These are phyloP conservation scores for Philereme transversata DNA, from an alignment of 2,888 invertebrate species.

Conservation along the genomic window DNA sequence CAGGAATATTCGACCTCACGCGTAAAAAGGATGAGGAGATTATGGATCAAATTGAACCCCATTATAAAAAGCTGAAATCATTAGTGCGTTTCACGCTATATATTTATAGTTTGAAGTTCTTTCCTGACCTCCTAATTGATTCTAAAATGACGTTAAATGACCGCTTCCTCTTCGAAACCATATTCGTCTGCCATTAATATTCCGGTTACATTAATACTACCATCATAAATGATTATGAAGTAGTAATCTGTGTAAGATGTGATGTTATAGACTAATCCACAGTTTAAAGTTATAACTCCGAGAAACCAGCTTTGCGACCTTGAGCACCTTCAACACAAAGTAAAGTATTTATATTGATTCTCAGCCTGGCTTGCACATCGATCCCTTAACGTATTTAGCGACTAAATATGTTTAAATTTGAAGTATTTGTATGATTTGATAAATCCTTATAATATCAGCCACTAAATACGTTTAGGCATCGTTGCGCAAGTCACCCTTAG, in stretches of 20 bases:
- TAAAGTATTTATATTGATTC: constrained; percentile 31
- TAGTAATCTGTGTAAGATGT: constrained; percentile 31
- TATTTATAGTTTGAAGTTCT: constrained; percentile 38
- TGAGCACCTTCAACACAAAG: constrained; percentile 34
- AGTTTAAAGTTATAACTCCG: constrained; percentile 25
- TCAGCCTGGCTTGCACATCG: not conserved
- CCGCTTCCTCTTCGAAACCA: constrained; percentile 43
- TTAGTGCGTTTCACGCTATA: not conserved
- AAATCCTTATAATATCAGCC: no score
- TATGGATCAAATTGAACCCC: constrained; percentile 16
- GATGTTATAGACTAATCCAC: constrained; percentile 30
- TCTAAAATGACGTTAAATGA: constrained; percentile 40
- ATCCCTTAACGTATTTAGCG: no score
- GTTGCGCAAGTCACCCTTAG: not conserved
- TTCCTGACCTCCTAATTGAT: constrained; percentile 42
- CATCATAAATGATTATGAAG: constrained; percentile 34
- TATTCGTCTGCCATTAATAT: constrained; percentile 46
- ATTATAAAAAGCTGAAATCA: constrained; percentile 13
- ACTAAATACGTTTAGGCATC: no score
- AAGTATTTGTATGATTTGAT: no score
- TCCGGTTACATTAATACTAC: constrained; percentile 48
- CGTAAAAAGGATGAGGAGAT: constrained; percentile 40
- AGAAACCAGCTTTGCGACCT: constrained; percentile 42
- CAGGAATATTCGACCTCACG: constrained; percentile 40
- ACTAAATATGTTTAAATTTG: no score